Conservation (phyloP, 2,113 vertebrate genomes). For the Lepisosteus oculatus region DNA sequence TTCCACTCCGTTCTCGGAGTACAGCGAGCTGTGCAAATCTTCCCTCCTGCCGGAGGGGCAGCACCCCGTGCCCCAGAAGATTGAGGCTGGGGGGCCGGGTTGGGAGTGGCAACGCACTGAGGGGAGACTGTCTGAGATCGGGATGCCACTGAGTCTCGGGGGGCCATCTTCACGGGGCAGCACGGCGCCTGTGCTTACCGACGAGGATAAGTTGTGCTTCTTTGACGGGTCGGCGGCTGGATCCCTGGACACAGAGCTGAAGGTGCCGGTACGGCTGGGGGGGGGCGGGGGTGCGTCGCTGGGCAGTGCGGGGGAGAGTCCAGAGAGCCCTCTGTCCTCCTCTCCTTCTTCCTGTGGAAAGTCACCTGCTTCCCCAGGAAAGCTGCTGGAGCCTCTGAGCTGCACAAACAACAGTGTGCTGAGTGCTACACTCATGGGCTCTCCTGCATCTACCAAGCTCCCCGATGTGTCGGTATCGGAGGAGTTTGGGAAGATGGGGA, state of each 20-base stretch:
- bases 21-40: slow-evolving; percentile 73
- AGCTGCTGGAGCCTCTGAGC: slow-evolving; percentile 43
- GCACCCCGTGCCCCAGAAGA: slow-evolving; percentile 38
- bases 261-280: slow-evolving; percentile 52
- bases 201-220: slow-evolving; percentile 88
- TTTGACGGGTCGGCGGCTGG: slow-evolving; percentile 61
- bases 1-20: slow-evolving; percentile 66
- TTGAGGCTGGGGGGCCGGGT: slow-evolving; percentile 25
- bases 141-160: slow-evolving; percentile 61
- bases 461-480: slow-evolving; percentile 26
- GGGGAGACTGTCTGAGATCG: slow-evolving; percentile 68
- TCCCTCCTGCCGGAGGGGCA: slow-evolving; percentile 48
- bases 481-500: slow-evolving; percentile 42
- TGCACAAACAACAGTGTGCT: slow-evolving; percentile 54
- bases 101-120: slow-evolving; percentile 87
- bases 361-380: slow-evolving; percentile 58
- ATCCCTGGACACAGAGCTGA: slow-evolving; percentile 69
- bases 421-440: slow-evolving; percentile 40
- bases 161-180: slow-evolving; percentile 45
- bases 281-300: slow-evolving; percentile 45
- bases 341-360: slow-evolving; percentile 46
- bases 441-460: slow-evolving; percentile 48
- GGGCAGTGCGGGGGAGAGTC: slow-evolving; percentile 63
- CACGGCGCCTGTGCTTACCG: slow-evolving; percentile 70
- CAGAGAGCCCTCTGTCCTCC: slow-evolving; percentile 58